A percentile compares a stretch with the other conserved stretches of the same genome.
Evolutionary conservation across 92 coral and sea anemone genomes (phyloP).

Genomic region (Parazoanthus darwini): DNA sequence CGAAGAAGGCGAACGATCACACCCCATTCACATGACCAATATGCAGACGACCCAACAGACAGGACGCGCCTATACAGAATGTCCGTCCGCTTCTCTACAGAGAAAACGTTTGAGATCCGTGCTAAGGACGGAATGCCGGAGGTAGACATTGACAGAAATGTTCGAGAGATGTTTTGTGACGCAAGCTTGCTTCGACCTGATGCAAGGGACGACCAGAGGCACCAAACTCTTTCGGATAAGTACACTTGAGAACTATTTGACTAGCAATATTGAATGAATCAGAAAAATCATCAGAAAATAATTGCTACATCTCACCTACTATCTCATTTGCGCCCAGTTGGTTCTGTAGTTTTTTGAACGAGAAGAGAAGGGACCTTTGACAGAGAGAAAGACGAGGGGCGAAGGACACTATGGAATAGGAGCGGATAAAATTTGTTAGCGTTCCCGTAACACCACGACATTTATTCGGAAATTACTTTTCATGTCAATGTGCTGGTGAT

Average conservation of each 20-base stretch:
- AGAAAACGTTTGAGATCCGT: not conserved
- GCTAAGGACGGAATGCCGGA: constrained; percentile 13
- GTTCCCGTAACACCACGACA: too few relatives aligned
- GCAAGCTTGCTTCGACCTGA: not conserved
- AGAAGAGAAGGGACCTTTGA: too few relatives aligned
- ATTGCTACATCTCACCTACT: too few relatives aligned
- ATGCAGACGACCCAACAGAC: not conserved
- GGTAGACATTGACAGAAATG: not conserved
- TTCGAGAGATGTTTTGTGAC: constrained; percentile 13
- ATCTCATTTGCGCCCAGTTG: too few relatives aligned
- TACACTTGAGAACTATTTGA: not conserved
- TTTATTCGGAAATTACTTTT: too few relatives aligned
- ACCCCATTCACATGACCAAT: not conserved
- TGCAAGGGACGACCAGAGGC: not conserved
- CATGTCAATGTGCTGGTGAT: too few relatives aligned
- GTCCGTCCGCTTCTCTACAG: not conserved
- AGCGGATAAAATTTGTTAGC: too few relatives aligned
- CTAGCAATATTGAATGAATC: too few relatives aligned
- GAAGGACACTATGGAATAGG: too few relatives aligned
- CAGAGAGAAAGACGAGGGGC: too few relatives aligned
- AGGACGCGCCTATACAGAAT: not conserved
- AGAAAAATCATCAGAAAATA: too few relatives aligned
- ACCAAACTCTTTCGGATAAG: not conserved
- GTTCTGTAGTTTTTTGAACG: too few relatives aligned
- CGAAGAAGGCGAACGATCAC: not conserved